These are phyloP conservation scores for Drosophila chauvacae DNA, from an alignment of 1,140 invertebrate species.

Conservation along the genomic window DNA sequence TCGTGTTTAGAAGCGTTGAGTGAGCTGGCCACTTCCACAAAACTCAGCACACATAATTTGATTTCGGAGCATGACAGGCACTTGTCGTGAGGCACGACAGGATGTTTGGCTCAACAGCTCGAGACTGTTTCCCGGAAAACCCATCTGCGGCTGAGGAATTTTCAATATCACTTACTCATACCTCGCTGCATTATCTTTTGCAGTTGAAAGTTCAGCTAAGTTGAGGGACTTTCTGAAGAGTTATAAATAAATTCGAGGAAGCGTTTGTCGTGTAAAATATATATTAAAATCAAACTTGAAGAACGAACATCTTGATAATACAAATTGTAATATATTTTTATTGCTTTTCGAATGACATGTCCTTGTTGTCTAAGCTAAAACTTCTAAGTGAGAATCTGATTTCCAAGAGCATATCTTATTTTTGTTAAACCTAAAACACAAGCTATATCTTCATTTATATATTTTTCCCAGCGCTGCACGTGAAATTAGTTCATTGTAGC, in stretches of 20 bases:
- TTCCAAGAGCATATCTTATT: background rate
- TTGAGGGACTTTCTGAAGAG: background rate
- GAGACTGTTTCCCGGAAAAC: slow-evolving; percentile 9
- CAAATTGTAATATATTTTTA: background rate
- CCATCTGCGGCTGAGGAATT: slow-evolving; percentile 34
- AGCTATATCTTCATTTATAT: background rate
- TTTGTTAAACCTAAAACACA: background rate
- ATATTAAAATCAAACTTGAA: background rate
- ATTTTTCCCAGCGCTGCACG: background rate
- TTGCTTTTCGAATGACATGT: background rate
- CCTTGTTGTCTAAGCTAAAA: background rate
- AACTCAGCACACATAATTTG: slow-evolving; percentile 9
- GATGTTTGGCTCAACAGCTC: slow-evolving; percentile 12
- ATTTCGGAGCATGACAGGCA: slow-evolving; percentile 21
- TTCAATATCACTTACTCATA: slow-evolving; percentile 40
- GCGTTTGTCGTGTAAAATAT: background rate
- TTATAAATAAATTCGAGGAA: background rate
- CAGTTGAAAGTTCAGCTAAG: background rate
- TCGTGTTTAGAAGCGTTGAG: background rate
- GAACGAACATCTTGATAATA: too few species aligned
- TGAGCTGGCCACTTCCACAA: slow-evolving; percentile 3
- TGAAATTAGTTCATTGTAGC: slow-evolving; percentile 1
- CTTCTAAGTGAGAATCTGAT: background rate
- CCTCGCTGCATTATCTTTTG: background rate
- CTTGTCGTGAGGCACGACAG: slow-evolving; percentile 15